Evolutionary conservation across 2,113 vertebrate species (phyloP).

Genomic region (Naja naja): DNA sequence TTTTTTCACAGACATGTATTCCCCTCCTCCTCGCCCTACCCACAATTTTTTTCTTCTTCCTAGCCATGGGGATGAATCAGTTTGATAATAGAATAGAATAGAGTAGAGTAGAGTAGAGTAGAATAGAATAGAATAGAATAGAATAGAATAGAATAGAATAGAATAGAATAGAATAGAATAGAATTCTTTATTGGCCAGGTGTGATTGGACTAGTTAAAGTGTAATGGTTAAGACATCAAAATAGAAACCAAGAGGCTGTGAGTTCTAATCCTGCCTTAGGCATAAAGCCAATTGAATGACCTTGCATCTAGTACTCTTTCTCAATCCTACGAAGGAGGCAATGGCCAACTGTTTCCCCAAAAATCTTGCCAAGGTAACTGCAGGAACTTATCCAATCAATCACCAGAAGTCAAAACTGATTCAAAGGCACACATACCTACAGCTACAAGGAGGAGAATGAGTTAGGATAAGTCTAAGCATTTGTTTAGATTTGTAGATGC

Average conservation of each 20-base stretch:
- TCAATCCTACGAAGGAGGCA: background rate
- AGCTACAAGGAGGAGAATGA: background rate
- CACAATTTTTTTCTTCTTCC: background rate
- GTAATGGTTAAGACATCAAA: background rate
- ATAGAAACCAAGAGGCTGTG: background rate
- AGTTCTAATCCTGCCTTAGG: background rate
- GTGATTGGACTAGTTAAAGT: too few species aligned
- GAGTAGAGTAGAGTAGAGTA: too few species aligned
- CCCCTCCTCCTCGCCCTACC: background rate
- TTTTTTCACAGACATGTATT: background rate
- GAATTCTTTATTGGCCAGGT: too few species aligned
- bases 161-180: too few species aligned
- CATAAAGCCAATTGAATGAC: background rate
- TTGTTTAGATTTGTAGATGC: background rate
- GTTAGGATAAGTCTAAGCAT: background rate
- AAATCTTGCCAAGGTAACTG: background rate
- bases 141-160: too few species aligned
- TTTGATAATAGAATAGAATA: too few species aligned
- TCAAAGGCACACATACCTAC: background rate
- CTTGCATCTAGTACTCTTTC: background rate
- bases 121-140: too few species aligned
- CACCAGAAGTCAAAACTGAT: background rate
- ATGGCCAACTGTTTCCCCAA: background rate
- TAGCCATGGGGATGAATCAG: background rate
- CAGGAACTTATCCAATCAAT: background rate